Evolutionary conservation across 2,797 vertebrate genomes (phyloP).

Genomic region (Thalassophryne amazonica): DNA sequence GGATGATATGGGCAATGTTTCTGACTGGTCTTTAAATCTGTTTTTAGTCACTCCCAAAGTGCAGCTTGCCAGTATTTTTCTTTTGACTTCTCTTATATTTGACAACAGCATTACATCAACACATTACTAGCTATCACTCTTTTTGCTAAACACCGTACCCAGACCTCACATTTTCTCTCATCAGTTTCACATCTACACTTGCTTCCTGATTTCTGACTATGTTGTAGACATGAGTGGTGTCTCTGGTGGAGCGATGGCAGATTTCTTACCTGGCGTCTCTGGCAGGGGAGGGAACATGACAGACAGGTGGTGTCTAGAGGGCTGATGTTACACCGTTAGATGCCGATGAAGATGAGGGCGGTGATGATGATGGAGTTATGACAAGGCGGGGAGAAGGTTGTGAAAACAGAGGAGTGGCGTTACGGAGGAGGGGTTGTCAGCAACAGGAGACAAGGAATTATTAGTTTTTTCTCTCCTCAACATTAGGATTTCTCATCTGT

Average conservation of each 20-base stretch:
- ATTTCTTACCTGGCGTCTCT: conserved; percentile 69
- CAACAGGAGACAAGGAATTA: conserved; percentile 52
- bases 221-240: conserved; percentile 50
- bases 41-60: conserved; percentile 26
- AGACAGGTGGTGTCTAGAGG: conserved; percentile 62
- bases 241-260: conserved; percentile 40
- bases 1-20: conserved; percentile 3
- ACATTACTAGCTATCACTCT: background rate
- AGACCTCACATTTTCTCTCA: conserved; percentile 1
- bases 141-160: background rate
- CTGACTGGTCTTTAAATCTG: conserved; percentile 31
- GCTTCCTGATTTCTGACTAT: conserved; percentile 38
- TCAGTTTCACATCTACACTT: conserved; percentile 20
- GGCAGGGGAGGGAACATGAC: conserved; percentile 32
- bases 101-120: background rate
- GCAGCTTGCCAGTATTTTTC: conserved; percentile 10
- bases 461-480: no score
- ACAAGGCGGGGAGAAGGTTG: conserved; percentile 33
- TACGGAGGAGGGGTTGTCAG: conserved; percentile 33
- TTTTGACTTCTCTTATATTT: background rate
- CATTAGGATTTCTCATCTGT: background rate
- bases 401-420: conserved; percentile 40
- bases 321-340: conserved; percentile 65
- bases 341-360: conserved; percentile 64
- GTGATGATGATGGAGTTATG: conserved; percentile 56